Percentiles rank a stretch among this genome's conserved stretches.
phyloP scores from a whole-genome alignment of 1,140 invertebrate species.

The Apis florea region DNA sequence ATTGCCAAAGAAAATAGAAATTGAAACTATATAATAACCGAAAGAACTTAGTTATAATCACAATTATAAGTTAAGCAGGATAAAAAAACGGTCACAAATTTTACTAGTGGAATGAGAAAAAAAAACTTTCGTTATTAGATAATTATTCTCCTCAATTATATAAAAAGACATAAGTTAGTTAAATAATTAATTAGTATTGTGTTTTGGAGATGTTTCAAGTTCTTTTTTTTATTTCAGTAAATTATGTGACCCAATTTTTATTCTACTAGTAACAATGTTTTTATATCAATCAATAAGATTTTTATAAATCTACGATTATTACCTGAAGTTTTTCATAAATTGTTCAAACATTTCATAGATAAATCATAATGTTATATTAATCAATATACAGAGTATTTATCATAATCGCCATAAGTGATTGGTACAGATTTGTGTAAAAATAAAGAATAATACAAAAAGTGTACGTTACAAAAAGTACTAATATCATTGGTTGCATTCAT shows the following conservation, averaged over 20 bases:
- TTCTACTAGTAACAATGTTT: constrained; percentile 12
- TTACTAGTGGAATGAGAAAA: background rate
- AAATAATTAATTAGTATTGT: background rate
- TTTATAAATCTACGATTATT: constrained; percentile 37
- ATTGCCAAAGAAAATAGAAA: constrained; percentile 12
- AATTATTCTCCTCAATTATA: background rate
- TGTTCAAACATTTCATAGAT: constrained; percentile 27
- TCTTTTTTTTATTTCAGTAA: background rate
- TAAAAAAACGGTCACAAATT: background rate
- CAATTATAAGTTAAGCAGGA: background rate
- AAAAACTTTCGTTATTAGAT: background rate
- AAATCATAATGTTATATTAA: constrained; percentile 34
- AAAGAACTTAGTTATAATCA: constrained; percentile 4
- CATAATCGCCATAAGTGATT: constrained; percentile 37
- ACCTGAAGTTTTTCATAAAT: constrained; percentile 26
- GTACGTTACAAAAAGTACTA: constrained; percentile 49
- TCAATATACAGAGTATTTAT: constrained; percentile 35
- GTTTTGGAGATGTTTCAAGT: background rate
- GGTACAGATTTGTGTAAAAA: constrained; percentile 38
- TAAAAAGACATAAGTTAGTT: background rate
- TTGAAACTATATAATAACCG: constrained; percentile 23
- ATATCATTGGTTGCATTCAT: constrained; percentile 65
- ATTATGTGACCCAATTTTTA: constrained; percentile 12
- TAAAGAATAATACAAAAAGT: constrained; percentile 35
- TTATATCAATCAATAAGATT: constrained; percentile 36